Evolutionary conservation across 2,888 invertebrate species (phyloP), one percentile per base, ranked within the genome.

Genomic region (Dexiosoma caninum): DNA sequence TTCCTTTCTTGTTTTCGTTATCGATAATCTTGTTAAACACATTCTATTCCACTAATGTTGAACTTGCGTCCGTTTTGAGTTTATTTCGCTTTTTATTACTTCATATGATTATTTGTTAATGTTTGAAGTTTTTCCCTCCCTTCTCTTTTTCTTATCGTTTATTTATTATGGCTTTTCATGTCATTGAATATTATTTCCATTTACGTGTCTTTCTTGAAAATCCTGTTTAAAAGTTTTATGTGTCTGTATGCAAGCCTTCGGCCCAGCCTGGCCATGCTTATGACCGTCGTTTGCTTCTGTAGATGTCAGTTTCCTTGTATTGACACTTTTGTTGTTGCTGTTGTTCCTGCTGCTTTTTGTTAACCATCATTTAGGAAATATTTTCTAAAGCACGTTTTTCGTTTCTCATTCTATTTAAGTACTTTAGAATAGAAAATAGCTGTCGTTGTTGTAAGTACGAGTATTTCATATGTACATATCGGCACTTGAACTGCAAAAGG

Each of bases 21-120:
- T 72, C 57, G 77, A 77, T 81, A 81, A 81, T 81, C 81, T 81
- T 74, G 81, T 81, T 81, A 81, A 81, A 77, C 81, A 74, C 74
- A 72, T 81, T 69, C 77, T 53, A 64, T 75, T 70, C 69, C 64
- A 53, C 57, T 69, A 81, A 77, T 74, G 77, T 77, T 69, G 44
- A 74, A 66, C 77, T 81, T 81, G 72, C 77, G 77, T 77, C 77
- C 77, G 81, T 72, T 77, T 77, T 60, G 23, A 44, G 37, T 59
- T 53, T 8, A 46, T 46, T 37, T 55, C 23, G n/a, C 21, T n/a
- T 23, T 32, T 51, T 59, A 40, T 40, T 35, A 1, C 42, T 46
- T 42, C 32, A 23, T 42, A 12, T 49, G 21, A n/a, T 30, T 67
- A 30, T 71, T 30, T 40, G 21, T 51, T 32, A 57, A 51, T 51